Base-by-base conservation (phyloP, 2,888 invertebrate genomes). In the Chymomyza fuscimana region DNA sequence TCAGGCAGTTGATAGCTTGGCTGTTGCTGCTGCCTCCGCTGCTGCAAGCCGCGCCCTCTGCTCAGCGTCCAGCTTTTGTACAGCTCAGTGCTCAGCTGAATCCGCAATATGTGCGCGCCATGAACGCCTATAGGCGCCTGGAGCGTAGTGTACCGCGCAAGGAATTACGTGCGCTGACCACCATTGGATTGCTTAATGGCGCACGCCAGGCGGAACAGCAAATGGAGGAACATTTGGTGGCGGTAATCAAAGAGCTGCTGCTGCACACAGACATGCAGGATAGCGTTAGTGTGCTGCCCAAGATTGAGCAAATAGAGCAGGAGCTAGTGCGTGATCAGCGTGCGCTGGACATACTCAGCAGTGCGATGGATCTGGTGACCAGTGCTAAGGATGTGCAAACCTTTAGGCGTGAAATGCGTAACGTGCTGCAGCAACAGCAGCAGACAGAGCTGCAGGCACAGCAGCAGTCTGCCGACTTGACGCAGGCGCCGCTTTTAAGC, bases 151-250 rank as follows among this genome's bases (percentile, higher is more conserved):
- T 90, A 59, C 74, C 90, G 3, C 82, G 81, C 2, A 73, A 89
- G 59, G 91, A 92, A 59, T 67, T 92, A 16, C 82, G 84, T 19
- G 87, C 88, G 0, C 67, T 92, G 6, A 90, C 89, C 1, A 85
- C 89, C 0, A 76, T 92, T 4, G 92, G 91, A 0, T 71, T 92
- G 22, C 69, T 92, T 0, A 89, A 91, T 60, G 92, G 92, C 0
- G 90, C 91, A 3, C 76, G 88, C 15, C 81, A 89, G 69, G 88
- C 89, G 0, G 91, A 92, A 70, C 78, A 90, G 56, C 79, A 84
- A 52, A 90, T 92, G 89, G 89, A 90, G 59, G 73, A 88, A 51
- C 85, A 91, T 65, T 65, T 92, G 62, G 84, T 89, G 5, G 76
- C 77, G 16, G 73, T 78, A 16, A 78, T 91, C 2, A 79, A 82